Percentiles rank a stretch among this genome's conserved stretches.
These are phyloP conservation scores for Lanius collurio DNA, from an alignment of 2,113 vertebrate species.

Conservation along the genomic window DNA sequence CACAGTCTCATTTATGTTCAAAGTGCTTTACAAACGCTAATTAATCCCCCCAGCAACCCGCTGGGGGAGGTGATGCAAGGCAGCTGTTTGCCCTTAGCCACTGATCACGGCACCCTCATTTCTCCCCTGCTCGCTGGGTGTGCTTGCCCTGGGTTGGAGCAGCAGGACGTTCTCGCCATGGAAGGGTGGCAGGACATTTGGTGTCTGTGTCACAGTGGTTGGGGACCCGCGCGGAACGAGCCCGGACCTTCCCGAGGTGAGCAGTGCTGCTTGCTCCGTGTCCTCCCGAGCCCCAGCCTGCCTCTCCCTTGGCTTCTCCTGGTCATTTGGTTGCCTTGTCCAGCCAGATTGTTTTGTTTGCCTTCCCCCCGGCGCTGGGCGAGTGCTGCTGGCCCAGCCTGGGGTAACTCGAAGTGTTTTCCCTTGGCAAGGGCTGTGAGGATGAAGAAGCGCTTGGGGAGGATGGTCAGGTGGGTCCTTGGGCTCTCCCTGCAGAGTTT, in stretches of 20 bases:
- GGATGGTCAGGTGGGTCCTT: accelerated
- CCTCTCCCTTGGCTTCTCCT: background rate
- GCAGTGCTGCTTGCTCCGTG: background rate
- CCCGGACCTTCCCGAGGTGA: background rate
- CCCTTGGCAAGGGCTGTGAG: background rate
- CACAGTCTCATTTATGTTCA: background rate
- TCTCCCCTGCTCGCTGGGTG: background rate
- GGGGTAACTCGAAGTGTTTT: background rate
- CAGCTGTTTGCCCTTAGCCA: background rate
- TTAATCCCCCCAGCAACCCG: background rate
- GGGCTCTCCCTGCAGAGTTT: background rate
- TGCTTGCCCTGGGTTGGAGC: background rate
- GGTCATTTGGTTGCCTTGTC: background rate
- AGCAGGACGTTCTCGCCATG: accelerated
- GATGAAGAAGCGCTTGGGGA: accelerated
- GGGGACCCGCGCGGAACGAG: background rate
- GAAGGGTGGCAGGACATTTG: background rate
- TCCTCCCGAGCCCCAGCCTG: background rate
- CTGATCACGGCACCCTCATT: background rate
- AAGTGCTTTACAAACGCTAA: conserved; percentile 56
- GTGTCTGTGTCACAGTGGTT: background rate
- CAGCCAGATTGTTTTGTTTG: background rate
- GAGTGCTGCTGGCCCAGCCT: background rate
- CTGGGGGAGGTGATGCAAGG: background rate
- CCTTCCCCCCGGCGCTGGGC: background rate